phyloP scores from a whole-genome alignment of 2,888 invertebrate species.

The Tetragonisca angustula region DNA sequence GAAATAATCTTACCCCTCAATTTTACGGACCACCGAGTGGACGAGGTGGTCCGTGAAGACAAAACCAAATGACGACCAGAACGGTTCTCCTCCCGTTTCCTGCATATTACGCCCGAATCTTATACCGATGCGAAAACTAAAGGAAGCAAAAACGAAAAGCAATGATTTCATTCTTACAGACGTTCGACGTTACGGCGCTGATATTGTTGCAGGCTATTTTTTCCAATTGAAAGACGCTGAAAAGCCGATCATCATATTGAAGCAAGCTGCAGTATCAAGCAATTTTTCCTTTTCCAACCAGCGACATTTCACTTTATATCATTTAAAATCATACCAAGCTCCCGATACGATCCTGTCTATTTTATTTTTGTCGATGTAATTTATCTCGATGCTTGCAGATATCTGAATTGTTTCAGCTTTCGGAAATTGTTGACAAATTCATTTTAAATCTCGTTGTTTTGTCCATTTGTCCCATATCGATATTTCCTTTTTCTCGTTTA shows the following conservation, averaged over 20 bases:
- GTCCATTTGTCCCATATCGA: background rate
- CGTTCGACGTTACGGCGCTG: slow-evolving; percentile 30
- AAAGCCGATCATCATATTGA: background rate
- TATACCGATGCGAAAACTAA: slow-evolving; percentile 26
- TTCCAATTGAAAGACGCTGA: slow-evolving; percentile 42
- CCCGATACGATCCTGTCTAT: background rate
- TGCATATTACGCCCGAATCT: slow-evolving; percentile 62
- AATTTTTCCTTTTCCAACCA: slow-evolving; percentile 32
- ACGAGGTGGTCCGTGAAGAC: slow-evolving; percentile 71
- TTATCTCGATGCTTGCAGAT: background rate
- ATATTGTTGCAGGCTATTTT: slow-evolving; percentile 40
- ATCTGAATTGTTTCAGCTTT: too few relatives aligned
- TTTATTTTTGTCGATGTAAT: slow-evolving; percentile 14
- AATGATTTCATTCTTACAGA: slow-evolving; percentile 48
- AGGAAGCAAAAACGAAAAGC: background rate
- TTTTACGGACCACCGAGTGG: slow-evolving; percentile 75
- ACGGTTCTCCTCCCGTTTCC: slow-evolving; percentile 43
- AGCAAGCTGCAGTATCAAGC: slow-evolving; percentile 37
- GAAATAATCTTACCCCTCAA: slow-evolving; percentile 75
- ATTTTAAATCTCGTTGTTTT: background rate
- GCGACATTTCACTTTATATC: slow-evolving; percentile 2
- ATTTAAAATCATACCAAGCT: background rate
- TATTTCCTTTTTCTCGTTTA: background rate
- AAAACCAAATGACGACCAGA: slow-evolving; percentile 69
- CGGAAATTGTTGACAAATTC: background rate